Evolutionary conservation across 2,797 vertebrate species (phyloP), one percentile per base, ranked within the genome.

Genomic region (Channa striata): DNA sequence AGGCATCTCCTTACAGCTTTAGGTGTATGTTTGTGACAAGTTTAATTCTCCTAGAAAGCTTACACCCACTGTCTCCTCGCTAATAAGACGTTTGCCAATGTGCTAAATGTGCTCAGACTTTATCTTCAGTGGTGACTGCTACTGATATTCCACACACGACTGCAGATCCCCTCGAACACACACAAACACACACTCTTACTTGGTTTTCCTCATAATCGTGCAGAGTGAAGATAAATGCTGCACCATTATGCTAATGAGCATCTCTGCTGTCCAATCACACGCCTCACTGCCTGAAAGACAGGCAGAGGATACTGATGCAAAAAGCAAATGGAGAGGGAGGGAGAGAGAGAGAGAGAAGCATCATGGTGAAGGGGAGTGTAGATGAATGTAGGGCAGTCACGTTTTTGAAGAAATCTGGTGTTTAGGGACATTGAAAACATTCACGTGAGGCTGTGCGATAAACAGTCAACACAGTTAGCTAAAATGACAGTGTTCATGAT

Each of bases 191-290:
- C 19, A 54, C 68, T n/a, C n/a, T n/a, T n/a, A 40, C 30, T 51
- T 54, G 5, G 48, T 74, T 80, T 80, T 37, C 68, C 60, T 82
- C 78, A 87, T 87, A 59, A 70, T 75, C 58, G 68, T 10, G n/a
- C 82, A 69, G 59, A 64, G 64, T 75, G 52, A 74, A 80, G 82
- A 83, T 63, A 63, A 54, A 82, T 70, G 50, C 69, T 2, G 10
- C 62, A 36, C 80, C 72, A 74, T 87, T 85, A 90, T 90, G 87
- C 83, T 88, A 87, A 90, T 87, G 74, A 87, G 86, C 53, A 72
- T 70, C 73, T 84, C 74, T 84, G 59, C 76, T 80, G 83, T 87
- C 87, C 87, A 89, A 86, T 90, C 83, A 90, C 82, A 90, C 60
- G 73, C 83, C 86, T 85, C 70, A 59, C 70, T 84, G 82, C 62